A percentile compares a stretch with the other conserved stretches of the same genome.
Evolutionary conservation across 2,888 invertebrate species (phyloP).

Genomic region (Heliconius cydno): DNA sequence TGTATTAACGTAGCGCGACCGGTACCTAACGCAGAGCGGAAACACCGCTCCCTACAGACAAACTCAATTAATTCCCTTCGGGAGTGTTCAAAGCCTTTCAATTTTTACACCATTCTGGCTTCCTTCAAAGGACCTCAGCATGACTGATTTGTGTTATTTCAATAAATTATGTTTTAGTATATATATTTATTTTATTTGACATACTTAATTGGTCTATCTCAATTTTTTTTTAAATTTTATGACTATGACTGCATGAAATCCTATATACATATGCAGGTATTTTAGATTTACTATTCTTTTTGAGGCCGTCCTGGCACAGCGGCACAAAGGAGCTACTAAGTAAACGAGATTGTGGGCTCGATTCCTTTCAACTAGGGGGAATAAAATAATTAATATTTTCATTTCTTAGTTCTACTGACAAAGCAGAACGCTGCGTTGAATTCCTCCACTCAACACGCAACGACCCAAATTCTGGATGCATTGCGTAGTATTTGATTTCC

Average conservation of each 20-base stretch:
- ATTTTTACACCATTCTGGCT: slow-evolving; percentile 72
- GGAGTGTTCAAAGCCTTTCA: slow-evolving; percentile 75
- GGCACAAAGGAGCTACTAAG: not conserved
- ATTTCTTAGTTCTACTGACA: not conserved
- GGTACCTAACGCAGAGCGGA: slow-evolving; percentile 76
- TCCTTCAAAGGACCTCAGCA: slow-evolving; percentile 39
- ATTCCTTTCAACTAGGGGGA: not conserved
- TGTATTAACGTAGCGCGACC: slow-evolving; percentile 72
- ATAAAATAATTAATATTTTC: not conserved
- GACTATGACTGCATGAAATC: no score
- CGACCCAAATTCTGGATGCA: no score
- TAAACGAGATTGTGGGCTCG: not conserved
- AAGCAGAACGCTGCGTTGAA: not conserved
- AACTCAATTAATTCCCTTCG: slow-evolving; percentile 81
- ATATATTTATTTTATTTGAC: not conserved
- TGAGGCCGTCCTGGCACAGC: not conserved
- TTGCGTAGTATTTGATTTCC: no score
- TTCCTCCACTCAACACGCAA: not conserved
- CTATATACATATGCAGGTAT: no score
- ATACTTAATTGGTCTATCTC: not conserved
- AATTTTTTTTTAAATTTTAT: not conserved
- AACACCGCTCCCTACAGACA: slow-evolving; percentile 76
- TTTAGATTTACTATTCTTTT: no score
- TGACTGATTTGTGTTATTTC: slow-evolving; percentile 31
- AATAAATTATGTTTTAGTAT: slow-evolving; percentile 20